phyloP scores from a whole-genome alignment of 2,888 invertebrate genomes.

The Orthosia gothica region DNA sequence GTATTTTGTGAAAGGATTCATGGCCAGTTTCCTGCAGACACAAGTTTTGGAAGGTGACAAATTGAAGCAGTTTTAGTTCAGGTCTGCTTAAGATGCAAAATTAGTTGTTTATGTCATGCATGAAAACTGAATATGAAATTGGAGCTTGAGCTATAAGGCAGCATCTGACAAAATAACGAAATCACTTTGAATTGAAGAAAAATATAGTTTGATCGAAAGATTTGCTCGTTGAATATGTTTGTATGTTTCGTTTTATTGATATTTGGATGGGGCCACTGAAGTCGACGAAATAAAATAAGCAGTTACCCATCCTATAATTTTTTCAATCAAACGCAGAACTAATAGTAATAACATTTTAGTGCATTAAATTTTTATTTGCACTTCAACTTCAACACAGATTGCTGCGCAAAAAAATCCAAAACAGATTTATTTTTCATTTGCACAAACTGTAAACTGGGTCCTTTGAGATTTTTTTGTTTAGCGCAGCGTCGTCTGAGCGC shows the following conservation, averaged over 20 bases:
- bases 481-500: slow-evolving; percentile 59
- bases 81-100: background rate
- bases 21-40: slow-evolving; percentile 31
- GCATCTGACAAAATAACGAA: background rate
- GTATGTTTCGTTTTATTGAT: background rate
- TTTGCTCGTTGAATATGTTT: background rate
- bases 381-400: slow-evolving; percentile 37
- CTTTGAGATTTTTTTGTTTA: slow-evolving; percentile 63
- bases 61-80: background rate
- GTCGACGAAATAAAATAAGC: background rate
- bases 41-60: slow-evolving; percentile 17
- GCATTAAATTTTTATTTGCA: slow-evolving; percentile 26
- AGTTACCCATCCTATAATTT: slow-evolving; percentile 14
- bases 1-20: slow-evolving; percentile 26
- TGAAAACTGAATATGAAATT: slow-evolving; percentile 22
- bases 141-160: background rate
- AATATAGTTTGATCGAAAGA: too few relatives aligned
- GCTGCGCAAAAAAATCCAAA: slow-evolving; percentile 45
- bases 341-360: slow-evolving; percentile 33
- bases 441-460: slow-evolving; percentile 62
- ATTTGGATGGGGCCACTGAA: background rate
- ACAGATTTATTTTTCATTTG: slow-evolving; percentile 62
- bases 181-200: background rate
- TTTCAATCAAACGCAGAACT: slow-evolving; percentile 12
- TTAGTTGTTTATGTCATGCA: background rate